phyloP scores from a whole-genome alignment of 2,888 invertebrate genomes.

The Frankliniella intonsa region DNA sequence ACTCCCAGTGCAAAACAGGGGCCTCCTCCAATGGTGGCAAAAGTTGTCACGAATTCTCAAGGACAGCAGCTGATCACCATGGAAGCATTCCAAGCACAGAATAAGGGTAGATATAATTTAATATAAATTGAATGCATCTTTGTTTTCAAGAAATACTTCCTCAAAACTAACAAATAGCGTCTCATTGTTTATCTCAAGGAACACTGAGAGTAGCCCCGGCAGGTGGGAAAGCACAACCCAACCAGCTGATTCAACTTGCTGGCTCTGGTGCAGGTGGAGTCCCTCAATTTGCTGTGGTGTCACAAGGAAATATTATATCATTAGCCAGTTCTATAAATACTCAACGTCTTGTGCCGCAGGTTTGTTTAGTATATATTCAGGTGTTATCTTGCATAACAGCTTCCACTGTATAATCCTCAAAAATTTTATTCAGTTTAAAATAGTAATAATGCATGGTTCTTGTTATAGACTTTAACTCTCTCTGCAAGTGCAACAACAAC shows the following conservation, averaged over 20 bases:
- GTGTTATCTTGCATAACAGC: background rate
- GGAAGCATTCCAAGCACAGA: slow-evolving; percentile 56
- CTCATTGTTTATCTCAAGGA: background rate
- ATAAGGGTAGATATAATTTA: slow-evolving; percentile 41
- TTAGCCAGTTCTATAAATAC: slow-evolving; percentile 37
- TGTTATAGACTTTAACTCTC: background rate
- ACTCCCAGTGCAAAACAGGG: background rate
- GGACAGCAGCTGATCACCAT: slow-evolving; percentile 57
- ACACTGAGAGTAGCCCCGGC: background rate
- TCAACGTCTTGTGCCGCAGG: slow-evolving; percentile 1
- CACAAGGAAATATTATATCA: slow-evolving; percentile 50
- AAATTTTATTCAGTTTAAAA: background rate
- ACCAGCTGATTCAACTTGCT: background rate
- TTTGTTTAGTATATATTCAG: background rate
- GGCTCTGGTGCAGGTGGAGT: slow-evolving; percentile 28
- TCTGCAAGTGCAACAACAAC: slow-evolving; percentile 4
- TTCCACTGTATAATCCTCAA: too few relatives aligned
- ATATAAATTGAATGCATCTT: slow-evolving; percentile 18
- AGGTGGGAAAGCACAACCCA: background rate
- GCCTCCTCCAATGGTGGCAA: slow-evolving; percentile 58
- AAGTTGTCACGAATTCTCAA: slow-evolving; percentile 65
- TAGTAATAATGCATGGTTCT: background rate
- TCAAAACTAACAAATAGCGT: background rate
- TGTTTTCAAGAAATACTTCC: background rate
- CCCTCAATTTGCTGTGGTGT: slow-evolving; percentile 51